Base-by-base conservation (phyloP, 2,888 invertebrate genomes). In the Thereva nobilitata region DNA sequence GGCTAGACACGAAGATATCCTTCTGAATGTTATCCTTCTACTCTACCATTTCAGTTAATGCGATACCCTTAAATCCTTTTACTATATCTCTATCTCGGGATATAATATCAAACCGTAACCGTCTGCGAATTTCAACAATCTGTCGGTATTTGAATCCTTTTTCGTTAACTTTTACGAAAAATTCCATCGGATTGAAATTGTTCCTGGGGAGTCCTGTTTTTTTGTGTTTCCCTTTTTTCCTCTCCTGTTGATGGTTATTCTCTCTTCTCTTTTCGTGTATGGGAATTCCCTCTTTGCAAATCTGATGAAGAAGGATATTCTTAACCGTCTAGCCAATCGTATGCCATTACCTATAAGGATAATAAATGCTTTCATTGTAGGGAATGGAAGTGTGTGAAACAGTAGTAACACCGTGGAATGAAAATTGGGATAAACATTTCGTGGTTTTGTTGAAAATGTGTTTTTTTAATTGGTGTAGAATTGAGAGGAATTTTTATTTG, bases 41-140 rank as follows among this genome's bases (percentile, higher is more conserved):
- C 50, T 38, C 50, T 50, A 40, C 50, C 61, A 61, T 50, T 50
- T 61, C 61, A 50, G 23, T 50, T 61, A 61, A 50, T 50, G 61
- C 12, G 61, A 61, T 41, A 23, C 23, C 41, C 35, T 61, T 50
- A 41, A 50, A 41, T 61, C 61, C 61, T 61, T 61, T 61, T 23
- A 2, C 41, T 50, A 61, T 61, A 41, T 50, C 61, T 61, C 61
- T 50, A 61, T 61, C 61, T 50, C 61, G 23, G 23, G 23, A 23
- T 23, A 23, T 23, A 23, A 23, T 23, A 23, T 23, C 50, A 50
- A 61, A 8, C 50, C 61, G 61, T 41, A n/a, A 50, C 41, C 61
- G 50, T 61, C 61, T 12, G 49, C 38, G 50, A 42, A 50, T 41
- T 50, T 61, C 61, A 61, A 61, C 61, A 50, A 50, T 41, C 61